phyloP scores from a whole-genome alignment of 2,113 vertebrate genomes.

The Equus przewalskii region DNA sequence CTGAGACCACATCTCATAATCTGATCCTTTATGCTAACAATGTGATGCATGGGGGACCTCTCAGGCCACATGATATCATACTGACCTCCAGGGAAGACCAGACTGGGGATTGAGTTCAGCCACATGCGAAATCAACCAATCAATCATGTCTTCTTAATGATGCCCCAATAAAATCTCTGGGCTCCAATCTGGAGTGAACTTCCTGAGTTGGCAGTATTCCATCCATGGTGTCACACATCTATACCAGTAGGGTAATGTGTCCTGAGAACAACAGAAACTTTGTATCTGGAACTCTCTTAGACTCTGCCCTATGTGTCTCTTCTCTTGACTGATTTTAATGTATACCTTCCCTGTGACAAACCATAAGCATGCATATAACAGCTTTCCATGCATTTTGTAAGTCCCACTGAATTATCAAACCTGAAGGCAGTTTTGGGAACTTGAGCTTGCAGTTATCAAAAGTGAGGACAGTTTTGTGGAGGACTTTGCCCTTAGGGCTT shows the following conservation, averaged over 20 bases:
- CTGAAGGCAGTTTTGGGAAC: background rate
- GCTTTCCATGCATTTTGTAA: background rate
- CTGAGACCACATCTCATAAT: background rate
- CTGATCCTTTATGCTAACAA: background rate
- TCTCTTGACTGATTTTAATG: background rate
- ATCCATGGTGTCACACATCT: background rate
- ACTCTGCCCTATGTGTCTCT: background rate
- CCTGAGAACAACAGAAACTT: background rate
- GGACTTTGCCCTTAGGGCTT: background rate
- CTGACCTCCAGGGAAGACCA: background rate
- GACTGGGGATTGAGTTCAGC: background rate
- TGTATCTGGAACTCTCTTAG: background rate
- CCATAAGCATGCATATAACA: background rate
- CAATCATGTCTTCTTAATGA: background rate
- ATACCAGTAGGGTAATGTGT: background rate
- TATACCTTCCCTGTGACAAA: background rate
- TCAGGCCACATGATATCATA: background rate
- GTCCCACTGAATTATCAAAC: background rate
- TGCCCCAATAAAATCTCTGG: background rate
- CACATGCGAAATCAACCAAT: background rate
- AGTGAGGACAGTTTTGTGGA: background rate
- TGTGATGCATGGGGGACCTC: rapidly evolving
- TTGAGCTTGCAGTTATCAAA: background rate
- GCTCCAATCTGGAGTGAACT: background rate
- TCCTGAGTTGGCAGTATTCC: background rate